Base-by-base conservation (phyloP, 2,888 invertebrate genomes). In the Calliphora vomitoria region DNA sequence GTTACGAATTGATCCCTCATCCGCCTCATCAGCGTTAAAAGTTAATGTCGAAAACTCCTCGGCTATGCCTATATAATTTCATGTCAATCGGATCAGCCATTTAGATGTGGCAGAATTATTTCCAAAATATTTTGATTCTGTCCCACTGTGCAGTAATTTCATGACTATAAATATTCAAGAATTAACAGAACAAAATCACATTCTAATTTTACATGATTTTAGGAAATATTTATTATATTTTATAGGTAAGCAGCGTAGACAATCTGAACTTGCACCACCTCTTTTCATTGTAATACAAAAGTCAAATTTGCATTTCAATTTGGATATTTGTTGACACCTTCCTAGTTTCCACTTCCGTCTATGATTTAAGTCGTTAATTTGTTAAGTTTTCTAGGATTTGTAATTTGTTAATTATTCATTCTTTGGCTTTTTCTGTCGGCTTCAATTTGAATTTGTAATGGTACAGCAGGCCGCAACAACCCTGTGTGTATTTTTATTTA, bases 241-340 rank as follows among this genome's bases (percentile, higher is more conserved):
- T 4, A 38, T 20, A 20, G 20, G 11, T 53, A 53, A 53, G 18
- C 8, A 53, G 18, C 6, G 58, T 25, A 58, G 25, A 25, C 4
- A 58, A 6, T 13, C 25, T 25, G 3, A 13, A 13, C 35, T 35
- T 60, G 4, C 8, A 8, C 35, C 31, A 60, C 15, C 35, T 15
- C 8, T 8, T 64, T 71, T 38, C 18, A 25, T 38, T 69, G 68
- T 18, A 64, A 38, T 68, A 18, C 8, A 44, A 25, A 50, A 38
- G 35, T 80, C 25, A 71, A 91, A 91, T 91, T 92, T 92, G 91
- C 91, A 91, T 91, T 91, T 90, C 90, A 90, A 91, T 92, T 91
- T 91, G 89, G 88, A 82, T 89, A 89, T 89, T 90, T 89, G 90
- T 90, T 91, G 91, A 90, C 91, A 90, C 89, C 87, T 90, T 75